Evolutionary conservation across 2,888 invertebrate genomes (phyloP).

Genomic region (Amphipoea lucens): DNA sequence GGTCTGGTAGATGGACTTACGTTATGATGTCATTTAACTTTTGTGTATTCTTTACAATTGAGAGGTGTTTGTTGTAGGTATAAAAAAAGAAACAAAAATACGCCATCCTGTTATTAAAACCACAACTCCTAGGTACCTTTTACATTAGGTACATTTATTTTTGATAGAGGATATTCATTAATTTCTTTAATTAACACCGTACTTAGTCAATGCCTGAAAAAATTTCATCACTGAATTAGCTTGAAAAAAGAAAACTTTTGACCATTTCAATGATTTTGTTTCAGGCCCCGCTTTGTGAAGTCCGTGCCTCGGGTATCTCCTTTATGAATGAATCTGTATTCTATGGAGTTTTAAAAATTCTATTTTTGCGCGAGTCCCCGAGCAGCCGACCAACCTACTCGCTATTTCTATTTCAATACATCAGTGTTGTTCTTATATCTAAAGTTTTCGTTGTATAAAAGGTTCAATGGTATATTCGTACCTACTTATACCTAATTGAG

Average conservation of each 20-base stretch:
- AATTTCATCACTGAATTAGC: neutral
- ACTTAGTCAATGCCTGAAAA: neutral
- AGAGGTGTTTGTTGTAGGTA: neutral
- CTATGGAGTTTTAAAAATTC: slow-evolving; percentile 50
- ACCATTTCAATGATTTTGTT: slow-evolving; percentile 36
- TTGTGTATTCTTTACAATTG: neutral
- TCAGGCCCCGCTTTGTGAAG: slow-evolving; percentile 15
- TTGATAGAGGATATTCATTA: neutral
- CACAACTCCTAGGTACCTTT: neutral
- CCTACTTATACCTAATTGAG: neutral
- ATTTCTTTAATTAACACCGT: slow-evolving; percentile 19
- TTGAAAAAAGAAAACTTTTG: neutral
- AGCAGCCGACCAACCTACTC: neutral
- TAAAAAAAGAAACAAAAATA: neutral
- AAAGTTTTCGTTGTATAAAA: neutral
- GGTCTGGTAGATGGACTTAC: neutral
- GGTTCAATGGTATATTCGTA: neutral
- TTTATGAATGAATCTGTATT: slow-evolving; percentile 53
- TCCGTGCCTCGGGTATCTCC: slow-evolving; percentile 3
- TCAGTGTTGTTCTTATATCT: slow-evolving; percentile 8
- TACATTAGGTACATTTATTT: neutral
- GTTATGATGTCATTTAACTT: neutral
- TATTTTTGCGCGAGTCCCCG: slow-evolving; percentile 23
- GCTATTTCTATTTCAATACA: slow-evolving; percentile 25
- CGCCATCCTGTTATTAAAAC: neutral